Conservation (phyloP, 1,140 invertebrate genomes). For the Chrysoperla carnea region DNA sequence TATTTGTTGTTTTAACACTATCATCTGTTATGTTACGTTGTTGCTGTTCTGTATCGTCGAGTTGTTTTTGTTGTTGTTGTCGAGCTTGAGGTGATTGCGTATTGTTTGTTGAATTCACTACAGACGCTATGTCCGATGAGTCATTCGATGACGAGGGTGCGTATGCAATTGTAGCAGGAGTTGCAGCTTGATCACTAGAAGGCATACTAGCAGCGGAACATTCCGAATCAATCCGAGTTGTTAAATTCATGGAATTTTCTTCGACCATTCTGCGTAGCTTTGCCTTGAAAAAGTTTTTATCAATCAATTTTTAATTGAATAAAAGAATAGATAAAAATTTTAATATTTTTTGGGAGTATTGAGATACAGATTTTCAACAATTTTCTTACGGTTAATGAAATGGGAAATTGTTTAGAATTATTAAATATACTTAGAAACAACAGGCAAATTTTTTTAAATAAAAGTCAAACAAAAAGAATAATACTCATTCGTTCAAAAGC, state of each 20-base stretch:
- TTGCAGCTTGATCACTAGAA: conserved; percentile 6
- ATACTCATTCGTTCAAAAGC: no score
- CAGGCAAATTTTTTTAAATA: not conserved
- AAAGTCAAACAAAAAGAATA: not conserved
- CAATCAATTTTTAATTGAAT: no score
- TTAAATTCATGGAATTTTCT: conserved; percentile 18
- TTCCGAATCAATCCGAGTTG: conserved; percentile 18
- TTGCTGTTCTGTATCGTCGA: not conserved
- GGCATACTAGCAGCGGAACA: conserved; percentile 12
- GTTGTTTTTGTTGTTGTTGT: not conserved
- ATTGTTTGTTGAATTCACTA: not conserved
- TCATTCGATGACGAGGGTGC: not conserved
- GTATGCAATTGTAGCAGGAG: not conserved
- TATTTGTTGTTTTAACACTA: not conserved
- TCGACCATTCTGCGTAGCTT: conserved; percentile 23
- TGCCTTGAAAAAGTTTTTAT: conserved; percentile 8
- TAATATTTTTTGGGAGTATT: not conserved
- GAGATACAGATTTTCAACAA: not conserved
- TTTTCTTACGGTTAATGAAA: not conserved
- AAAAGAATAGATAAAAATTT: not conserved
- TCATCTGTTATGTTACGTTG: not conserved
- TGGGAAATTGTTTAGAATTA: not conserved
- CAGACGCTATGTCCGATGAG: not conserved
- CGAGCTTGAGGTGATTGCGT: not conserved
- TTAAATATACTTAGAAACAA: not conserved